Conservation (phyloP, 2,888 invertebrate genomes). For the Lithophane socia region DNA sequence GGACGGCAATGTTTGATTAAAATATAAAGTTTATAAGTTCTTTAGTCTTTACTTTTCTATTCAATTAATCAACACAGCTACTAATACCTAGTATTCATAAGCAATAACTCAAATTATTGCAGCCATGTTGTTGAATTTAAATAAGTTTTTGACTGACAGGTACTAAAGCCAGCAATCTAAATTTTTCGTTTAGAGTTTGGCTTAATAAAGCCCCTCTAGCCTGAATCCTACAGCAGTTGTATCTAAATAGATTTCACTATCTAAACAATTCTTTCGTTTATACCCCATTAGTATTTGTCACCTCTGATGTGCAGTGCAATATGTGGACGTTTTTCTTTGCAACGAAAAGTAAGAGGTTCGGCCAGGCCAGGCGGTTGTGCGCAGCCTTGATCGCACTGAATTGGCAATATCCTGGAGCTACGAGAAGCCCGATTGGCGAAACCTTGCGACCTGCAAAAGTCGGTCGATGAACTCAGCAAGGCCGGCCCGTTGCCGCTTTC, state of each 20-base stretch:
- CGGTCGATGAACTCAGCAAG: slow-evolving; percentile 90
- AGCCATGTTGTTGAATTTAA: neutral
- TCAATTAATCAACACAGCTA: neutral
- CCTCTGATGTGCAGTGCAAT: slow-evolving; percentile 63
- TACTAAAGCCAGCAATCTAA: slow-evolving; percentile 7
- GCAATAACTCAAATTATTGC: neutral
- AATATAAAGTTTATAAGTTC: neutral
- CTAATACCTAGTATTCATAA: neutral
- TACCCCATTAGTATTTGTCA: slow-evolving; percentile 50
- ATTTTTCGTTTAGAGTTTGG: neutral
- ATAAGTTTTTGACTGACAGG: slow-evolving; percentile 16
- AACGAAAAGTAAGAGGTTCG: slow-evolving; percentile 87
- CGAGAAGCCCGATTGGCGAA: slow-evolving; percentile 90
- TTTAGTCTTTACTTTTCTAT: neutral
- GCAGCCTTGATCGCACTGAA: slow-evolving; percentile 89
- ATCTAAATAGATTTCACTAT: slow-evolving; percentile 4
- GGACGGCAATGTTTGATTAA: neutral
- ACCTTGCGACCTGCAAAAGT: slow-evolving; percentile 90
- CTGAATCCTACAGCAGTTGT: neutral
- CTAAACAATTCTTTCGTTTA: slow-evolving; percentile 14
- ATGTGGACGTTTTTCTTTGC: slow-evolving; percentile 76
- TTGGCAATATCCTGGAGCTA: slow-evolving; percentile 90
- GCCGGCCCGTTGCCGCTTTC: slow-evolving; percentile 88
- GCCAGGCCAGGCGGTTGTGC: slow-evolving; percentile 74
- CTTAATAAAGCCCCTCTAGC: neutral